Base-by-base conservation (phyloP, 2,888 invertebrate species). In the Caenorhabditis plicata region DNA sequence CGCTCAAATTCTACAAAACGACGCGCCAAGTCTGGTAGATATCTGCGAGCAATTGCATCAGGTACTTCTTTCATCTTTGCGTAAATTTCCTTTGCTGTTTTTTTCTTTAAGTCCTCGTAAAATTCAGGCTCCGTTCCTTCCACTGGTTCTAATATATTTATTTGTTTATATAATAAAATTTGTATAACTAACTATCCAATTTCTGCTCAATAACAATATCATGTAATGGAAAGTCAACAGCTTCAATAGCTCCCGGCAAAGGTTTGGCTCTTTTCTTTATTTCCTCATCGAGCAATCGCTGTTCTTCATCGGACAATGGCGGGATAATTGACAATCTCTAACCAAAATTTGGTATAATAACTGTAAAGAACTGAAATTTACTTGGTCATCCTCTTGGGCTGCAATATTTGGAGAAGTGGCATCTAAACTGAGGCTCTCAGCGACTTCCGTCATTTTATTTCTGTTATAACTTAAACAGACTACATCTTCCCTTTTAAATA, bases 1-100 rank as follows among this genome's bases (percentile, higher is more conserved):
- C 50, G 47, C 61, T 75, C 75, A 23, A 54, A 51, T 26, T 55
- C 64, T 7, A 68, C 65, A 50, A 71, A 74, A 11, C 74, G 71
- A n/a, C 67, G 65, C 9, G 55, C 61, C 48, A 75, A 46, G 31
- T 74, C 74, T 33, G 74, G 68, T 22, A 64, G 33, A 44, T 67
- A 71, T 17, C 52, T 56, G 20, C 49, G 49, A 15, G 53, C 68
- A 25, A 72, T 50, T n/a, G 57, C 39, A 29, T 74, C 68, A 8
- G 74, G 73, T 19, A 61, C 44, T 8, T 62, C 41, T 41, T 73
- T 74, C 65, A 68, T 62, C 19, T 64, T 58, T 25, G 52, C 32
- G 50, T 68, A 75, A 44, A 64, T 61, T 4, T 49, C 43, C 23
- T 46, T 39, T 2, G 55, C 55, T 13, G 50, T 42, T 44, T 71